Percentiles rank a stretch among this genome's conserved stretches.
Conservation (phyloP, 2,113 vertebrate genomes). For the Antechinus stuartii region DNA sequence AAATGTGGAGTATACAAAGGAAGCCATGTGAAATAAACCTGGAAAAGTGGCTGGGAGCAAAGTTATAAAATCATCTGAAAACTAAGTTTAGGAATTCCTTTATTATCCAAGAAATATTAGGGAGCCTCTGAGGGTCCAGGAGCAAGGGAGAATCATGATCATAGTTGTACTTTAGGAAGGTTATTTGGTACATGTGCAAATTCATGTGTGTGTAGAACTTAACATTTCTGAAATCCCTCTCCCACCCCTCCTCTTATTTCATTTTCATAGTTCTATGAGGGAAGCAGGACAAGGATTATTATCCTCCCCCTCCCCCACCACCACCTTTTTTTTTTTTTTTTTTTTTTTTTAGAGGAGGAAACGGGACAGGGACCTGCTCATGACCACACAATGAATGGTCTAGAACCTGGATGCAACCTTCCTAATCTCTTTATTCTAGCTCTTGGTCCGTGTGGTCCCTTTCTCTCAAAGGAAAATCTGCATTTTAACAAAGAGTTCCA, state of each 20-base stretch:
- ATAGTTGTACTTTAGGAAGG: background rate
- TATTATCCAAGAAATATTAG: background rate
- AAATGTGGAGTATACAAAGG: background rate
- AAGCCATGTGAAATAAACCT: background rate
- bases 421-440: background rate
- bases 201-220: background rate
- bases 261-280: background rate
- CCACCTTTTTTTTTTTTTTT: no score
- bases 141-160: background rate
- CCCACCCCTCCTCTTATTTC: background rate
- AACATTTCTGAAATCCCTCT: background rate
- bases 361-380: background rate
- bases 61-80: background rate
- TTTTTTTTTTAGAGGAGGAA: background rate
- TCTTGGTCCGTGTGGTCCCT: background rate
- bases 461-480: background rate
- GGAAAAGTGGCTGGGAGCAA: background rate
- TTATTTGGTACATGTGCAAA: background rate
- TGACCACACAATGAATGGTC: background rate
- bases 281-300: background rate
- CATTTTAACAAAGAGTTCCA: background rate
- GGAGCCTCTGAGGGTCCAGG: background rate
- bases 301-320: background rate
- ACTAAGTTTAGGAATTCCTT: background rate
- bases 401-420: background rate